phyloP scores from a whole-genome alignment of 2,888 invertebrate genomes.

The Petrolisthes manimaculis region DNA sequence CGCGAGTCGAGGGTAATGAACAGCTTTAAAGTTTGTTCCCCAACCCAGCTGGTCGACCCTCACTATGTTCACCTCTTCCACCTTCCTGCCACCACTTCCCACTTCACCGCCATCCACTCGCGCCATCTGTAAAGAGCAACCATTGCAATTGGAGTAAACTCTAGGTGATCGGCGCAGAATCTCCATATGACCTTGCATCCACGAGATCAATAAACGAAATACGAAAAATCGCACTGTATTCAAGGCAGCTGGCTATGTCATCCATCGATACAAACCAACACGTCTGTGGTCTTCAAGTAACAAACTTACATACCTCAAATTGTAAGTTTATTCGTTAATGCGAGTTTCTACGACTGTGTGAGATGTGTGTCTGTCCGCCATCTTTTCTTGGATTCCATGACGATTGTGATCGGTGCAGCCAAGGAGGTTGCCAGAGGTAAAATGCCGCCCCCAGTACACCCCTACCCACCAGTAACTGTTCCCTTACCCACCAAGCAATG shows the following conservation, averaged over 20 bases:
- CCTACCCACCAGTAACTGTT: background rate
- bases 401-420: slow-evolving; percentile 56
- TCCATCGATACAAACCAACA: slow-evolving; percentile 8
- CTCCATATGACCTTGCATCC: slow-evolving; percentile 30
- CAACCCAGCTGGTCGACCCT: background rate
- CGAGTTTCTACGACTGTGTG: slow-evolving; percentile 48
- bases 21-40: slow-evolving; percentile 26
- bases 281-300: background rate
- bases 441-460: slow-evolving; percentile 25
- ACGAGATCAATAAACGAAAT: slow-evolving; percentile 59
- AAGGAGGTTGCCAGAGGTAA: slow-evolving; percentile 48
- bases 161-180: slow-evolving; percentile 52
- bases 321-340: slow-evolving; percentile 37
- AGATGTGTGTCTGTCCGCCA: slow-evolving; percentile 59
- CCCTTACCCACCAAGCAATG: background rate
- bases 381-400: slow-evolving; percentile 59
- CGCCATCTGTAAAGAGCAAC: slow-evolving; percentile 41
- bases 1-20: slow-evolving; percentile 28
- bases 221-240: slow-evolving; percentile 35
- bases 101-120: background rate
- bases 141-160: slow-evolving; percentile 37
- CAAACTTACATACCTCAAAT: background rate
- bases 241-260: slow-evolving; percentile 27
- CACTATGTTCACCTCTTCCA: background rate
- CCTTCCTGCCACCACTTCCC: background rate